These are phyloP conservation scores for Pseudochaenichthys georgianus DNA, from an alignment of 2,797 vertebrate species.

Conservation along the genomic window DNA sequence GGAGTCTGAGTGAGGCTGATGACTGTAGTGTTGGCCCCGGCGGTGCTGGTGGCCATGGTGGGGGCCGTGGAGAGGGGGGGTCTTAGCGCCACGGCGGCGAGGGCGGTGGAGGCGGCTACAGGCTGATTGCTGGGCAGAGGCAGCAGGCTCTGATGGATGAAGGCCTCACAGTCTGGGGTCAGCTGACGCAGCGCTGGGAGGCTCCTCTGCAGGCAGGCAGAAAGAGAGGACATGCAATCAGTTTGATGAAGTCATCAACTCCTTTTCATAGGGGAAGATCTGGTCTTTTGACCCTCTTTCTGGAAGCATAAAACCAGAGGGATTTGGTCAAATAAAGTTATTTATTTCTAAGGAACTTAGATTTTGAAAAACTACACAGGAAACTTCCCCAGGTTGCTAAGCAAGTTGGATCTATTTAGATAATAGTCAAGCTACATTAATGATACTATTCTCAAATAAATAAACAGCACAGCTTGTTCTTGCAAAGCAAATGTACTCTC, in stretches of 20 bases:
- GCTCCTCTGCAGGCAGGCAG: conserved; percentile 85
- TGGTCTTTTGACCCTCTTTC: too few relatives aligned
- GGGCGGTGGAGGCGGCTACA: conserved; percentile 84
- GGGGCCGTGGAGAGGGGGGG: conserved; percentile 81
- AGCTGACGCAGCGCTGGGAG: conserved; percentile 93
- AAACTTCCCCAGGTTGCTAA: background rate
- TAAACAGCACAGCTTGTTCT: background rate
- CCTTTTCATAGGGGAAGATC: background rate
- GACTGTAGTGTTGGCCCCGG: conserved; percentile 85
- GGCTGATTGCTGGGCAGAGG: conserved; percentile 84
- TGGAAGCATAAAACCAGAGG: background rate
- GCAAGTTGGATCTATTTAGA: background rate
- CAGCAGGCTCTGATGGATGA: conserved; percentile 95
- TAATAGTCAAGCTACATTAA: background rate
- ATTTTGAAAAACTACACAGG: background rate
- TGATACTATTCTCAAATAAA: background rate
- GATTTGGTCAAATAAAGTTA: background rate
- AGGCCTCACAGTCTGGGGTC: conserved; percentile 92
- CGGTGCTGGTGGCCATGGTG: conserved; percentile 68
- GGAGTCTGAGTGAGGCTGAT: conserved; percentile 91
- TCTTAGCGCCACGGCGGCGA: conserved; percentile 89
- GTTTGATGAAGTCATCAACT: conserved; percentile 5
- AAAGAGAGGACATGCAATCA: background rate
- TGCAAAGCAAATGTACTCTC: background rate
- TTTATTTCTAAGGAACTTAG: background rate